A percentile compares a stretch with the other conserved stretches of the same genome.
Conservation (phyloP, 2,797 vertebrate species). For the Hirundo rustica region DNA sequence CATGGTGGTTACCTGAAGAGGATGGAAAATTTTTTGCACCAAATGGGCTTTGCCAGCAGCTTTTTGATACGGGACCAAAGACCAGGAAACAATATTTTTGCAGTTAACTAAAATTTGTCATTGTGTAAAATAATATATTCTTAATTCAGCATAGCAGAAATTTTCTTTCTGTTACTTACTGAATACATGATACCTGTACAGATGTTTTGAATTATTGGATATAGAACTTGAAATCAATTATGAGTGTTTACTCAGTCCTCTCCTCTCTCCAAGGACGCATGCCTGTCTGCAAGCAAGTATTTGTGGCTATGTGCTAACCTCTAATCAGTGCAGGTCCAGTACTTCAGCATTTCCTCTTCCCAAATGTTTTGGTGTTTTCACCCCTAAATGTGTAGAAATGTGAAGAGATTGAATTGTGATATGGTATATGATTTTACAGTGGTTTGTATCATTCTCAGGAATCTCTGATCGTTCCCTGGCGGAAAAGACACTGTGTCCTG, state of each 20-base stretch:
- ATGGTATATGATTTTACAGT: background rate
- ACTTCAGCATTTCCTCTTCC: background rate
- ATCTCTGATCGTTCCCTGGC: slow-evolving; percentile 45
- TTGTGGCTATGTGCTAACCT: background rate
- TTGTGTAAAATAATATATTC: background rate
- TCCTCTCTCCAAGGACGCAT: background rate
- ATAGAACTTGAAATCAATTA: background rate
- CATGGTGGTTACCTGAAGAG: background rate
- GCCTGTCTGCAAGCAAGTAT: background rate
- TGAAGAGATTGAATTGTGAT: background rate
- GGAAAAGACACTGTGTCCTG: slow-evolving; percentile 47
- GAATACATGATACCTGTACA: background rate
- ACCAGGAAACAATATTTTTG: background rate
- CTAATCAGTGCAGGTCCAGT: background rate
- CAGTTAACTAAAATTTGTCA: background rate
- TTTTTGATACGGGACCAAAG: background rate
- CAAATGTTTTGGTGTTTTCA: background rate
- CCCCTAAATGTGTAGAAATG: background rate
- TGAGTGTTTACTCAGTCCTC: background rate
- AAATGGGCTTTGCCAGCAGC: background rate
- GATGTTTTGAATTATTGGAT: background rate
- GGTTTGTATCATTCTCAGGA: slow-evolving; percentile 1
- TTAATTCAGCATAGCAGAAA: background rate
- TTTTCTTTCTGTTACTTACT: background rate
- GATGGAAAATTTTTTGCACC: background rate